Percentiles rank a stretch among this genome's conserved stretches.
Evolutionary conservation across 2,797 vertebrate species (phyloP).

Genomic region (Distichodus sexfasciatus): DNA sequence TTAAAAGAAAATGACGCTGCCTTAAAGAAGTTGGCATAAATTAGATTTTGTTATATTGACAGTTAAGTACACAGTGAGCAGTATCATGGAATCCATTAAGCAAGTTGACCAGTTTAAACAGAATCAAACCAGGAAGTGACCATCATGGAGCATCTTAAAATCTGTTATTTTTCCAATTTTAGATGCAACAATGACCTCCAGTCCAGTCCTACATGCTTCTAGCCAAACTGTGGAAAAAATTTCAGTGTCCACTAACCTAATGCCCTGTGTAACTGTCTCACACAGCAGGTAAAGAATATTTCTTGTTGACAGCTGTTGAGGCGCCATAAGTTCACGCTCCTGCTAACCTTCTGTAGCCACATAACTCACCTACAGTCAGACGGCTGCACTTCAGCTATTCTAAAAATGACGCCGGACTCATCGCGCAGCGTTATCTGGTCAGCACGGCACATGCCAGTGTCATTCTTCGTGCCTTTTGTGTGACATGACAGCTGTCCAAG

Average conservation of each 20-base stretch:
- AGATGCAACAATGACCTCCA: too few species aligned
- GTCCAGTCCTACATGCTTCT: too few species aligned
- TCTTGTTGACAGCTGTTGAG: conserved; percentile 11
- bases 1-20: too few species aligned
- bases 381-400: conserved; percentile 12
- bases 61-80: too few species aligned
- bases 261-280: conserved; percentile 34
- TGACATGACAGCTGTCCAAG: conserved; percentile 42
- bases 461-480: conserved; percentile 32
- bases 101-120: too few species aligned
- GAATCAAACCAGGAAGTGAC: too few species aligned
- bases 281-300: background rate
- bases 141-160: too few species aligned
- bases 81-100: too few species aligned
- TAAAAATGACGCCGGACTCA: conserved; percentile 26
- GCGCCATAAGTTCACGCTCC: background rate
- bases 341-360: background rate
- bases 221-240: too few species aligned
- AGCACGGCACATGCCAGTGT: conserved; percentile 8
- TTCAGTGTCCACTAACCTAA: conserved; percentile 41
- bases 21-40: too few species aligned
- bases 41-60: too few species aligned
- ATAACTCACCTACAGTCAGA: background rate
- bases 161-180: too few species aligned
- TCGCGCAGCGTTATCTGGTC: conserved; percentile 22